Evolutionary conservation across 2,113 vertebrate genomes (phyloP).

Genomic region (Micronycteris hirsuta): DNA sequence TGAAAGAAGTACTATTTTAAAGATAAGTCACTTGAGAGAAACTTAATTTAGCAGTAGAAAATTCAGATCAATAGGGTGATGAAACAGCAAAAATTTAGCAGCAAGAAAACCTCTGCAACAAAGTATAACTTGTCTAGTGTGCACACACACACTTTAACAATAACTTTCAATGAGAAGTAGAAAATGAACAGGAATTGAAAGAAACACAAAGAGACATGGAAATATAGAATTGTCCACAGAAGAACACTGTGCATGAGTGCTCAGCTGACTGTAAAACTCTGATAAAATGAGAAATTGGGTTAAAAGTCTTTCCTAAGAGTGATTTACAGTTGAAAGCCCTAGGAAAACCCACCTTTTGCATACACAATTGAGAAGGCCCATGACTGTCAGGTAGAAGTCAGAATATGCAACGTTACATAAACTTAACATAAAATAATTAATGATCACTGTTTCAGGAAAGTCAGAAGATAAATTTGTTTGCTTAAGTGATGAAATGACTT

Average conservation of each 20-base stretch:
- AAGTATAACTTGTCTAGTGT: background rate
- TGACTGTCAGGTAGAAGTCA: background rate
- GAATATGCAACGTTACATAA: background rate
- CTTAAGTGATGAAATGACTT: background rate
- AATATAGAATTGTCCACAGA: background rate
- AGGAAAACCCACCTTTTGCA: background rate
- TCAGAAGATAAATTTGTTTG: background rate
- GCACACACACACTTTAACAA: background rate
- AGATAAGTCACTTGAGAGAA: background rate
- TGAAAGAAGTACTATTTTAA: background rate
- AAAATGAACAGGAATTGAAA: conserved; percentile 14
- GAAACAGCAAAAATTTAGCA: background rate
- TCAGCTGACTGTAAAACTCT: background rate
- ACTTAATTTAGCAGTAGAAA: background rate
- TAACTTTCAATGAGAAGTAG: background rate
- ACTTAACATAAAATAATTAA: background rate
- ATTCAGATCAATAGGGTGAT: background rate
- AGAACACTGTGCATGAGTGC: background rate
- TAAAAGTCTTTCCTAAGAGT: background rate
- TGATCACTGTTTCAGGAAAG: background rate
- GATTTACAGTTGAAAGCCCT: background rate
- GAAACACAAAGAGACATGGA: background rate
- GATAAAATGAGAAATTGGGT: background rate
- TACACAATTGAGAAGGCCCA: background rate
- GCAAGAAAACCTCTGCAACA: background rate